Conservation (phyloP, 2,113 vertebrate genomes). For the Calyptomena viridis region DNA sequence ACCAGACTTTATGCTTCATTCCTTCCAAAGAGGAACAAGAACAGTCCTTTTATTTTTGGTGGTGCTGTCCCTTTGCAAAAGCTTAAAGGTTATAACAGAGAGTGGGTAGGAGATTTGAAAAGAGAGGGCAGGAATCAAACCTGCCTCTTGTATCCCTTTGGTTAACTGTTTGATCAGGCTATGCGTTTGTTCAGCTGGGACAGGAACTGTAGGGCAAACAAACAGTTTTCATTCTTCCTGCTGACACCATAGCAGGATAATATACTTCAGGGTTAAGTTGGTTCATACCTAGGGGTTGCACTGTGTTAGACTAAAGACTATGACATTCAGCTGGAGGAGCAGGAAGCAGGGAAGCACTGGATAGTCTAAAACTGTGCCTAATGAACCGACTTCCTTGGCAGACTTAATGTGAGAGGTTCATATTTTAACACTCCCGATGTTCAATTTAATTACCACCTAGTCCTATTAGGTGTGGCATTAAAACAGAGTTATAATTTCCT, state of each 20-base stretch:
- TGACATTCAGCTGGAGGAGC: not conserved
- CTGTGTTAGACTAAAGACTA: not conserved
- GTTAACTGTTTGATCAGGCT: not conserved
- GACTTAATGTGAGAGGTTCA: not conserved
- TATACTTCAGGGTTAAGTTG: not conserved
- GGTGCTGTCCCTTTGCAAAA: not conserved
- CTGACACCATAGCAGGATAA: not conserved
- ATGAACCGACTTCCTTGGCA: not conserved
- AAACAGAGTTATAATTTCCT: not conserved
- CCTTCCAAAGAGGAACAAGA: not conserved
- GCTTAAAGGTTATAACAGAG: not conserved
- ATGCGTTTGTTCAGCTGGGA: not conserved
- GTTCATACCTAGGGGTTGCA: not conserved
- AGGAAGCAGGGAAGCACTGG: not conserved
- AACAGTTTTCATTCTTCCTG: not conserved
- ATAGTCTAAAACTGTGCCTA: not conserved
- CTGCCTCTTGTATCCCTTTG: not conserved
- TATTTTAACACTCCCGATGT: not conserved
- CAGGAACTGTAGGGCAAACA: not conserved
- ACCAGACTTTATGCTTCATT: not conserved
- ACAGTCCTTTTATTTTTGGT: not conserved
- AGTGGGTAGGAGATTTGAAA: not conserved
- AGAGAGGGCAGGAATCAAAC: not conserved
- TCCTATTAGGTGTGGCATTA: not conserved
- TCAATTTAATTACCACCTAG: not conserved